These are phyloP conservation scores for Pardosa pseudoannulata DNA, from an alignment of 2,888 invertebrate genomes.

Conservation along the genomic window DNA sequence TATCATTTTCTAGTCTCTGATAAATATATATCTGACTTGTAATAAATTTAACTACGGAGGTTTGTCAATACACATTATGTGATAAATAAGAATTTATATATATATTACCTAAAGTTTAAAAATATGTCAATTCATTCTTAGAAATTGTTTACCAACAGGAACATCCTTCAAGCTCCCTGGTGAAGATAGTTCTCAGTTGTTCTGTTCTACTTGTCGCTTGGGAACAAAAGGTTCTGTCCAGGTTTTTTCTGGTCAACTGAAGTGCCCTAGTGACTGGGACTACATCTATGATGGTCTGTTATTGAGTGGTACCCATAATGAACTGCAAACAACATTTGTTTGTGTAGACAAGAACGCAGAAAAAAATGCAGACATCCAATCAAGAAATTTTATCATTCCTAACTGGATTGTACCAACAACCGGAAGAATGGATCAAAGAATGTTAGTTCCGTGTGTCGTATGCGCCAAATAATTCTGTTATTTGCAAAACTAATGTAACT, in stretches of 20 bases:
- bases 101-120: no score
- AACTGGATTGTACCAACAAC: slow-evolving; percentile 24
- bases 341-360: slow-evolving; percentile 43
- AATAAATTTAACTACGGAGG: no score
- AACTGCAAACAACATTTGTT: slow-evolving; percentile 34
- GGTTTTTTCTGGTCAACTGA: slow-evolving; percentile 28
- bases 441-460: slow-evolving; percentile 45
- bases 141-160: neutral
- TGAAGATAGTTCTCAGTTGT: neutral
- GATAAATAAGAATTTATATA: no score
- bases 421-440: no score
- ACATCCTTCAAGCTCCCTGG: slow-evolving; percentile 36
- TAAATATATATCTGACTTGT: no score
- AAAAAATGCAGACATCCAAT: neutral
- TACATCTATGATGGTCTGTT: slow-evolving; percentile 47
- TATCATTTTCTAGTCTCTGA: no score
- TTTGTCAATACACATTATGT: no score
- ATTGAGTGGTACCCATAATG: slow-evolving; percentile 29
- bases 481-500: neutral
- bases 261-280: slow-evolving; percentile 56
- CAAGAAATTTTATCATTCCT: neutral
- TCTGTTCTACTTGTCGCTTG: slow-evolving; percentile 48
- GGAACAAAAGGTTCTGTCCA: slow-evolving; percentile 42
- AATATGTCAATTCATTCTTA: neutral
- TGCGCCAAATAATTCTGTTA: slow-evolving; percentile 45